Evolutionary conservation across 2,113 vertebrate genomes (phyloP).

Genomic region (Lepisosteus oculatus): DNA sequence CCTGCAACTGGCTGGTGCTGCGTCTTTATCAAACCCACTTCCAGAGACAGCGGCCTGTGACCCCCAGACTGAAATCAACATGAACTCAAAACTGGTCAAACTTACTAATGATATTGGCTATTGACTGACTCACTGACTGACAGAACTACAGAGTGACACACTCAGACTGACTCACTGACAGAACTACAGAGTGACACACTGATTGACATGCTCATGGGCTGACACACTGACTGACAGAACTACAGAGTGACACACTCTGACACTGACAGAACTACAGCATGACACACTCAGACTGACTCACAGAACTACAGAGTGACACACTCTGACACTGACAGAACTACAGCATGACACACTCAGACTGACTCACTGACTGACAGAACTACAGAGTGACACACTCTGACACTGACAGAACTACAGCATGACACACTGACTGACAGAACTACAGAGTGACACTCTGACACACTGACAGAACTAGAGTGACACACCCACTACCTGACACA

Average conservation of each 20-base stretch:
- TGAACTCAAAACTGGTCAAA: too few relatives aligned
- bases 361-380: conserved; percentile 19
- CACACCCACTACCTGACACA: conserved; percentile 32
- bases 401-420: too few relatives aligned
- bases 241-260: background rate
- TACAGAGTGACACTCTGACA: conserved; percentile 14
- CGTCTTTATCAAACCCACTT: conserved; percentile 41
- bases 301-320: background rate
- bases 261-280: background rate
- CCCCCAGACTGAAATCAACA: too few relatives aligned
- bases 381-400: too few relatives aligned
- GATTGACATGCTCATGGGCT: conserved; percentile 15
- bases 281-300: background rate
- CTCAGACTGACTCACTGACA: conserved; percentile 4
- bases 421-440: too few relatives aligned
- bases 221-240: conserved; percentile 9
- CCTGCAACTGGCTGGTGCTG: conserved; percentile 44
- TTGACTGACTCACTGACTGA: conserved; percentile 24
- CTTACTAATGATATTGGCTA: conserved; percentile 43
- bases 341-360: conserved; percentile 6
- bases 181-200: conserved; percentile 20
- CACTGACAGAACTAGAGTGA: conserved; percentile 18
- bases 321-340: background rate
- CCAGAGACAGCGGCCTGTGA: conserved; percentile 6
- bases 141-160: conserved; percentile 37